Conservation (phyloP, 2,113 vertebrate species). For the Riparia riparia region DNA sequence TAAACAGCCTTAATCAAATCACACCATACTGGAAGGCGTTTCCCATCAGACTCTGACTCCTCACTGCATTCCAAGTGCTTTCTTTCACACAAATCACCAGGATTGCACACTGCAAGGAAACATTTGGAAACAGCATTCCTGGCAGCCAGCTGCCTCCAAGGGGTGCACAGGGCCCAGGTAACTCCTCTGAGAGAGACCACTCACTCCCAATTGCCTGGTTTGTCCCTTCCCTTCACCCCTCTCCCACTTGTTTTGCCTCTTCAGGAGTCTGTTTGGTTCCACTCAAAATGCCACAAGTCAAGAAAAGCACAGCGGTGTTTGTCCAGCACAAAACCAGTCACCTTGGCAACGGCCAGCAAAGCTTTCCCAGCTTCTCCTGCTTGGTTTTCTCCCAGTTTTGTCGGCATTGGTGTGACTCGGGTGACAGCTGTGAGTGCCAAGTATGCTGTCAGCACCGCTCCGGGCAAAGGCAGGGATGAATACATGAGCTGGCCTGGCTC, state of each 20-base stretch:
- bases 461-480: not conserved
- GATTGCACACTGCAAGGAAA: not conserved
- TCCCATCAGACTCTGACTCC: not conserved
- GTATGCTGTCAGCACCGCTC: not conserved
- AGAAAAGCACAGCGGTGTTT: not conserved
- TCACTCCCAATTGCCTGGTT: not conserved
- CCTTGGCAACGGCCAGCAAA: conserved; percentile 37
- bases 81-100: not conserved
- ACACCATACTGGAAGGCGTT: not conserved
- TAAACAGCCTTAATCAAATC: not conserved
- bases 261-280: not conserved
- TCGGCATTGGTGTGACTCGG: not conserved
- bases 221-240: not conserved
- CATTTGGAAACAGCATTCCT: not conserved
- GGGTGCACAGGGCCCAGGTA: not conserved
- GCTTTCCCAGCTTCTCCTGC: not conserved
- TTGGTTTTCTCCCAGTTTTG: not conserved
- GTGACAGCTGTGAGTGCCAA: conserved; percentile 16
- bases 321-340: not conserved
- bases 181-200: not conserved
- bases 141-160: not conserved
- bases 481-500: not conserved
- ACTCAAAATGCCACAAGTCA: not conserved
- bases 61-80: not conserved
- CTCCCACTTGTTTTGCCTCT: not conserved